Base-by-base conservation (phyloP, 1,140 invertebrate genomes). In the Aphelenchoides fujianensis region DNA sequence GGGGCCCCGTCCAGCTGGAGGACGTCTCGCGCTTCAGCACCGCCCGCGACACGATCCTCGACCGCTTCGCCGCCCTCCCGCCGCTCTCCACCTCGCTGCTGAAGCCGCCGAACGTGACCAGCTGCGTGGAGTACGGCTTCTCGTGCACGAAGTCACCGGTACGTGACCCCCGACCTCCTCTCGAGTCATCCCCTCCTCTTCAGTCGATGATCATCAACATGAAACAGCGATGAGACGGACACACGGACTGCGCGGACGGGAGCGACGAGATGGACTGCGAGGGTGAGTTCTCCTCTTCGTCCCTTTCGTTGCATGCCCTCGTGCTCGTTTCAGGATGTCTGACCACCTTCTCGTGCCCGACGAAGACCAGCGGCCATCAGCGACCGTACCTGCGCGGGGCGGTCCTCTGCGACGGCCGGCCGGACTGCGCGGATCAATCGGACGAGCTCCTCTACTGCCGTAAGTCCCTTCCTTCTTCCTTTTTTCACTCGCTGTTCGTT, bases 391-490 rank as follows among this genome's bases (percentile, higher is more conserved):
- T 78, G 31, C 27, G 57, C 23, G 78, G 74, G 2, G 28, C 34
- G 7, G 41, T 55, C 32, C 70, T 78, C 2, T 78, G 78, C 34
- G 78, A 78, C 53, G 75, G 71, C 7, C 9, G 31, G 7, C 30
- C 16, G 1, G 54, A 79, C 31, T 78, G 76, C 30, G n/a, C 30
- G 16, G 68, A 81, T 36, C 59, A 57, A 28, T 23, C 48, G 48
- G 77, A 80, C 61, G 78, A 78, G 70, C 48, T 37, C 12, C 30
- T 61, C 9, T 77, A 72, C 31, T 80, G 78, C 74, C 19, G 72
- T 74, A 7, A 73, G 73, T 77, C 27, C 48, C n/a, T n/a, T n/a
- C 7, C 23, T 2, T 3, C 19, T 32, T 74, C 30, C n/a, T 2
- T 28, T n/a, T 30, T 70, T 70, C 2, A 9, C 27, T 35, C 37